Conservation (phyloP, 2,113 vertebrate species). For the Tragelaphus strepsiceros region DNA sequence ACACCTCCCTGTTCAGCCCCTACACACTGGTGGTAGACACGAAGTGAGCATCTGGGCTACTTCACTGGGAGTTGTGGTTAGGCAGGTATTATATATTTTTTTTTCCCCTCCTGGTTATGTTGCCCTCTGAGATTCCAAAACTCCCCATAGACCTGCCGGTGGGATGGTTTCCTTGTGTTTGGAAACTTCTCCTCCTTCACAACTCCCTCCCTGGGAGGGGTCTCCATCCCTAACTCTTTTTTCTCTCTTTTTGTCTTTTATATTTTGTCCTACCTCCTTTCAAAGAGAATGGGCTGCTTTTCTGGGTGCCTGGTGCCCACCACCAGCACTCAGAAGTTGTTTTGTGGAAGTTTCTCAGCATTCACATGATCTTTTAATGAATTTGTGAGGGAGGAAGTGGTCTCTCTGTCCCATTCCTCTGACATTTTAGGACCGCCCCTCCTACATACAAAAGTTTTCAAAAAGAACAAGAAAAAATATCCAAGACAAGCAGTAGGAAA, state of each 20-base stretch:
- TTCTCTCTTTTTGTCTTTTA: not conserved
- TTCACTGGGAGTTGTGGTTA: not conserved
- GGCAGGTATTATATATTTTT: not conserved
- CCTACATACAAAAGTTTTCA: not conserved
- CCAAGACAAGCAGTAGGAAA: not conserved
- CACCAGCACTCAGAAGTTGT: not conserved
- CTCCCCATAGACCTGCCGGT: fast-evolving
- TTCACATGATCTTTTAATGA: not conserved
- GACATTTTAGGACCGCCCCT: not conserved
- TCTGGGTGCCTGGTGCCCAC: not conserved
- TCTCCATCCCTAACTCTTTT: not conserved
- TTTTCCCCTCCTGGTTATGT: not conserved
- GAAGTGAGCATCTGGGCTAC: not conserved
- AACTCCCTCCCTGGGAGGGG: not conserved
- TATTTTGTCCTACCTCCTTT: not conserved
- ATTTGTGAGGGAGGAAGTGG: not conserved
- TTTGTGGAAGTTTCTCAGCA: not conserved
- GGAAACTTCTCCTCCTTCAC: not conserved
- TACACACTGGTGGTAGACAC: fast-evolving
- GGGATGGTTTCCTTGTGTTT: not conserved
- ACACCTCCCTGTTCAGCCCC: not conserved
- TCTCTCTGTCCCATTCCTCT: not conserved
- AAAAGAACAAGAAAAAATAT: not conserved
- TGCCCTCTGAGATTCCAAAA: not conserved
- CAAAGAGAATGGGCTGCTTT: not conserved